Base-by-base conservation (phyloP, 2,888 invertebrate genomes). In the Caenorhabditis imperialis region DNA sequence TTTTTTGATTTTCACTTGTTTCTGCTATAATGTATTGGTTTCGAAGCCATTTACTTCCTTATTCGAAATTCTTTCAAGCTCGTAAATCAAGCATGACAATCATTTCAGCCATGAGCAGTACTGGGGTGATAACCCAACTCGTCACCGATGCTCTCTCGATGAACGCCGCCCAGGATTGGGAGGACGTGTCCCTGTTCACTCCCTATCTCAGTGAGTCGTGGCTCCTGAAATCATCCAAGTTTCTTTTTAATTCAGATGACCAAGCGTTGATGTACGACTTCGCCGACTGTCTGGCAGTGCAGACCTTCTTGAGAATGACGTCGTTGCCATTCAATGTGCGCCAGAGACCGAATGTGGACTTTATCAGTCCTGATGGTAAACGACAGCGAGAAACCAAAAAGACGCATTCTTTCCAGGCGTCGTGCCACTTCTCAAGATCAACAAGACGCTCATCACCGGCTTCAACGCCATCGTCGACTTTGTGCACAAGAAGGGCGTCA, bases 191-290 rank as follows among this genome's bases (percentile, higher is more conserved):
- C 20, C 76, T 85, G 7, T 84, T 78, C 54, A 79, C 82, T 14
- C 83, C 84, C 10, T 84, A 79, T 62, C 76, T 81, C 50, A 77
- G 84, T 84, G 14, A 63, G 79, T 30, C 57, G 40, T 50, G 14
- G 6, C 8, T 20, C 16, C 4, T 23, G 22, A 20, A n/a, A 1
- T 38, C 12, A 18, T 44, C n/a, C 7, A 33, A 33, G 35, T 2
- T 18, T 50, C 20, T 12, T 50, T 23, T 22, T 6, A 27, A 16
- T 37, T 20, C 84, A 90, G 94, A 93, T 30, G 95, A 95, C 86
- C 98, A 98, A 90, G 95, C 96, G 76, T 90, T 97, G 30, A 90
- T 98, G 50, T 94, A 95, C 2, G 97, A 98, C 88, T 94, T 93
- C 89, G 96, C 97, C 12, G 94, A 94, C 88, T 95, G 95, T 85